Evolutionary conservation across 2,888 invertebrate species (phyloP).

Genomic region (Himalopsyche anomala): DNA sequence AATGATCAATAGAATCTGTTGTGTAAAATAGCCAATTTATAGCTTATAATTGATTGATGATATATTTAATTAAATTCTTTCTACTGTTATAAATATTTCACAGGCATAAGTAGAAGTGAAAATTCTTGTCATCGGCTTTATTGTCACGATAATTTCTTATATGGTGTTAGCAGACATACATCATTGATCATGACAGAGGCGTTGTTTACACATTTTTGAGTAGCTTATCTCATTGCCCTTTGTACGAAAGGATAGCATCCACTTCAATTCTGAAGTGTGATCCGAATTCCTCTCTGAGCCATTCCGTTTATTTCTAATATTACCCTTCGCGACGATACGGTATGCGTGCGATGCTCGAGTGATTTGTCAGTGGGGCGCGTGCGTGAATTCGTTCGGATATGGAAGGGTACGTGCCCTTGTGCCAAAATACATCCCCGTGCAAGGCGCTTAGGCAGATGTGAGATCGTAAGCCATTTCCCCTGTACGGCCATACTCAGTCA

Average conservation of each 20-base stretch:
- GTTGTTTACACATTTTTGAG: conserved; percentile 13
- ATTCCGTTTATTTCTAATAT: conserved; percentile 22
- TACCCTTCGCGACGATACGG: background rate
- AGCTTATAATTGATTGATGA: too few relatives aligned
- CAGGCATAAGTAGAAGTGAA: too few relatives aligned
- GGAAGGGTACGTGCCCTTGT: background rate
- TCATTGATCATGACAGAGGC: background rate
- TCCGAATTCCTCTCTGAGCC: conserved; percentile 19
- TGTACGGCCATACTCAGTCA: background rate
- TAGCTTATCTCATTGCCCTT: background rate
- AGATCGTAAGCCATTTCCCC: background rate
- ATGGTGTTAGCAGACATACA: too few relatives aligned
- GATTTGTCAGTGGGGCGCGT: conserved; percentile 25
- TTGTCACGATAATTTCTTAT: too few relatives aligned
- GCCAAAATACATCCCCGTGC: conserved; percentile 22
- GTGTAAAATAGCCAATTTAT: too few relatives aligned
- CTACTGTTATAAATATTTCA: too few relatives aligned
- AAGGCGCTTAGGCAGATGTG: conserved; percentile 23
- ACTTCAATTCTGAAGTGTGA: conserved; percentile 35
- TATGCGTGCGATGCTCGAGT: conserved; percentile 38
- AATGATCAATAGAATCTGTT: too few relatives aligned
- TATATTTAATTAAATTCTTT: too few relatives aligned
- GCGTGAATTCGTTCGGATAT: conserved; percentile 22
- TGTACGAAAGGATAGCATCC: background rate
- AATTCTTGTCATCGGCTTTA: too few relatives aligned